phyloP scores from a whole-genome alignment of 2,888 invertebrate genomes.

The Oxystoma pomonae region DNA sequence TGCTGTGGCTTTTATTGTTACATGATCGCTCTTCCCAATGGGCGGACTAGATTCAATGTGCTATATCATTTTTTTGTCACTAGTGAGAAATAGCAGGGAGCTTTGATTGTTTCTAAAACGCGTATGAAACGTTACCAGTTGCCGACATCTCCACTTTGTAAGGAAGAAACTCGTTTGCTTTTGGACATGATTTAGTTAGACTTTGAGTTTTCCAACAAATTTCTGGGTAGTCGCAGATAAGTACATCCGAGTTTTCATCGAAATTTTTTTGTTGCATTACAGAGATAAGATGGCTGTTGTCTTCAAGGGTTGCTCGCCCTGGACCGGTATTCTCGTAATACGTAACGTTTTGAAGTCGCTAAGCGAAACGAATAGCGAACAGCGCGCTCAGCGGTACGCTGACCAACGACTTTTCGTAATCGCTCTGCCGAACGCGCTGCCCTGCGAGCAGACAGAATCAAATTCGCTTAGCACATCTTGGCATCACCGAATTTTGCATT shows the following conservation, averaged over 20 bases:
- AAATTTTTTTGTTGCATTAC: neutral
- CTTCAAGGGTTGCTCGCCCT: neutral
- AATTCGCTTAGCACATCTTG: too few species aligned
- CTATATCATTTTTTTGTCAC: neutral
- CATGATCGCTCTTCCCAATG: neutral
- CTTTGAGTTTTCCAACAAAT: neutral
- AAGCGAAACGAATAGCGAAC: too few species aligned
- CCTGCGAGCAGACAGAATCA: too few species aligned
- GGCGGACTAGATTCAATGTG: neutral
- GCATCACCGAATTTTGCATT: too few species aligned
- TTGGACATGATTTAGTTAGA: neutral
- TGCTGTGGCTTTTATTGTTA: neutral
- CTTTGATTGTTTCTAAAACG: neutral
- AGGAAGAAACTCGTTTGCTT: neutral
- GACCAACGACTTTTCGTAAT: too few species aligned
- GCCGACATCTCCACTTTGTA: neutral
- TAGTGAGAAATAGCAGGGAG: neutral
- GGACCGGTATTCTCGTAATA: too few species aligned
- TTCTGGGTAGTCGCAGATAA: neutral
- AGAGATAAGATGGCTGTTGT: neutral
- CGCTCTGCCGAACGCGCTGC: too few species aligned
- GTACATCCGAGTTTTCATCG: neutral
- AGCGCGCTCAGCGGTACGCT: too few species aligned
- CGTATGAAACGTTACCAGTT: neutral
- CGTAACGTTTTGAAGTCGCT: too few species aligned